Conservation (phyloP, 37 sponge, comb jelly and placozoan species). For the Cladorhizidae sp. region DNA sequence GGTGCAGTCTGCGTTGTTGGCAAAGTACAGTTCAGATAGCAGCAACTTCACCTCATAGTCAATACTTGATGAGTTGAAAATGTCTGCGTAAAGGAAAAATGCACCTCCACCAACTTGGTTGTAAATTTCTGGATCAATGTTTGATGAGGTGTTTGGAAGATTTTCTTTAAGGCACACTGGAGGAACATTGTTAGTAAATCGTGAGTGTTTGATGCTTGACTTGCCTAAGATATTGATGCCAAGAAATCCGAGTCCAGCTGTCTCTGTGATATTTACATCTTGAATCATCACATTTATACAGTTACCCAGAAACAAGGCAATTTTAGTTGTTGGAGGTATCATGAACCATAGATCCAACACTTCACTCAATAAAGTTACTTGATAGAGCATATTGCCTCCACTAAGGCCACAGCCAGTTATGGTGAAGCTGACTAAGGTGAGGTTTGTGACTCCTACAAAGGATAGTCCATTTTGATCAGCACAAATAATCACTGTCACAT, state of each 20-base stretch:
- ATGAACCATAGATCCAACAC: neutral
- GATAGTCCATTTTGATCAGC: slow-evolving; percentile 21
- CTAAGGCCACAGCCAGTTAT: slow-evolving; percentile 40
- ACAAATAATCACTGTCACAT: slow-evolving; percentile 24
- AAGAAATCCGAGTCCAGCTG: slow-evolving; percentile 35
- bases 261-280: slow-evolving; percentile 12
- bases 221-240: slow-evolving; percentile 42
- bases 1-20: slow-evolving; percentile 6
- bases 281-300: slow-evolving; percentile 12
- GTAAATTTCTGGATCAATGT: neutral
- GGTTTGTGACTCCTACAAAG: slow-evolving; percentile 19
- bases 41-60: neutral
- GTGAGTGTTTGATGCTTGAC: neutral
- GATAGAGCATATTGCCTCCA: slow-evolving; percentile 3
- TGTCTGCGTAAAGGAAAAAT: slow-evolving; percentile 37
- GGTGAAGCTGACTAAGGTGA: slow-evolving; percentile 4
- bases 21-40: neutral
- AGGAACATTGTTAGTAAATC: slow-evolving; percentile 14
- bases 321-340: neutral
- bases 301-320: neutral
- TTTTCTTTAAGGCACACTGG: neutral
- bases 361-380: neutral
- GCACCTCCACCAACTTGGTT: slow-evolving; percentile 42
- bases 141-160: neutral
- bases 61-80: neutral